A percentile compares a stretch with the other conserved stretches of the same genome.
Evolutionary conservation across 2,113 vertebrate genomes (phyloP).

Genomic region (Phylloscopus trochiloides): DNA sequence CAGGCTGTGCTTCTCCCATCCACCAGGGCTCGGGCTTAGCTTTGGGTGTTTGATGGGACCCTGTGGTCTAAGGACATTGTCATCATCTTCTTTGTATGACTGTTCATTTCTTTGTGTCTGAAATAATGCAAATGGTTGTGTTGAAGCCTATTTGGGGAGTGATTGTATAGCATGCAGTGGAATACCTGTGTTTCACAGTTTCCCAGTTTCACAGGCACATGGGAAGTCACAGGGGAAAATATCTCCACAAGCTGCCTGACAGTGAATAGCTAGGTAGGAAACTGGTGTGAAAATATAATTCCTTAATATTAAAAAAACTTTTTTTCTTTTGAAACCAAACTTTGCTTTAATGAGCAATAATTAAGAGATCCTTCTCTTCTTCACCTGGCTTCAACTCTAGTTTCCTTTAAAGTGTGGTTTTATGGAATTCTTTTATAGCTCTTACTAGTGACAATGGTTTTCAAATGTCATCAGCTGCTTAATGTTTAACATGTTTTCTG

Average conservation of each 20-base stretch:
- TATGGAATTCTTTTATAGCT: neutral
- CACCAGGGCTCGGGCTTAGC: rapidly evolving
- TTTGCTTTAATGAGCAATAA: neutral
- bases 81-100: neutral
- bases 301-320: neutral
- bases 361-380: neutral
- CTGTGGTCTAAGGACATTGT: neutral
- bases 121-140: neutral
- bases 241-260: neutral
- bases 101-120: neutral
- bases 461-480: conserved; percentile 37
- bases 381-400: neutral
- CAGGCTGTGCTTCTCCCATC: neutral
- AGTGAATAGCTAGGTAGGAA: neutral
- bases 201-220: neutral
- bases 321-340: neutral
- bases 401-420: neutral
- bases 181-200: neutral
- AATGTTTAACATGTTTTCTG: conserved; percentile 70
- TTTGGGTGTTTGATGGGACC: neutral
- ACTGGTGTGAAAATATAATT: neutral
- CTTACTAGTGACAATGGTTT: neutral
- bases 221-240: neutral
- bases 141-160: neutral
- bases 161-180: neutral